Percentiles rank a stretch among this genome's conserved stretches.
Evolutionary conservation across 2,797 vertebrate species (phyloP).

Genomic region (Sebastes ruberrimus): DNA sequence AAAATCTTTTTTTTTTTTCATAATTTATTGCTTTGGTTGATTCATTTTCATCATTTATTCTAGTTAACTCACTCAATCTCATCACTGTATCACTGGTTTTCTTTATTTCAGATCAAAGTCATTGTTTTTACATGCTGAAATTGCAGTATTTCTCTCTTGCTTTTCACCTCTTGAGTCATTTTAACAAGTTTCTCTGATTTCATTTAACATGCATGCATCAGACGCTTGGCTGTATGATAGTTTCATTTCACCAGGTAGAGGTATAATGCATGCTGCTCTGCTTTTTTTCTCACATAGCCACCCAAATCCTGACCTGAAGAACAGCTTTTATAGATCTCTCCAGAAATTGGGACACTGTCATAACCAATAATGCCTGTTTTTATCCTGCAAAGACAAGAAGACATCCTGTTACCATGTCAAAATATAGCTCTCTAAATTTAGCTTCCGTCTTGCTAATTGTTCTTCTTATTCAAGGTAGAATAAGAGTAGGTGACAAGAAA

Average conservation of each 20-base stretch:
- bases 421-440: slow-evolving; percentile 50
- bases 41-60: slow-evolving; percentile 63
- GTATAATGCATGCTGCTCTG: slow-evolving; percentile 55
- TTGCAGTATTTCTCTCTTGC: background rate
- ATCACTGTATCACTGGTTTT: slow-evolving; percentile 52
- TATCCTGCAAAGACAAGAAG: slow-evolving; percentile 24
- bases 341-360: slow-evolving; percentile 38
- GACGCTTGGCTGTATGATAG: slow-evolving; percentile 27
- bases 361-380: slow-evolving; percentile 6
- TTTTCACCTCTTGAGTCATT: slow-evolving; percentile 41
- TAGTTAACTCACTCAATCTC: slow-evolving; percentile 39
- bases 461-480: slow-evolving; percentile 3
- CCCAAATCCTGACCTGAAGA: slow-evolving; percentile 78
- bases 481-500: slow-evolving; percentile 4
- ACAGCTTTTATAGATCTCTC: slow-evolving; percentile 50
- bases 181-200: slow-evolving; percentile 37
- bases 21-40: slow-evolving; percentile 53
- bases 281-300: slow-evolving; percentile 78
- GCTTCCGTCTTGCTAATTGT: background rate
- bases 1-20: slow-evolving; percentile 52
- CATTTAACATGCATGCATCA: slow-evolving; percentile 50
- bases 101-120: slow-evolving; percentile 34
- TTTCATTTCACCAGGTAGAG: slow-evolving; percentile 27
- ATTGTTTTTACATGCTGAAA: slow-evolving; percentile 38
- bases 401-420: slow-evolving; percentile 2